Evolutionary conservation across 2,797 vertebrate genomes (phyloP), one percentile per base, ranked within the genome.

Genomic region (Champsocephalus esox): DNA sequence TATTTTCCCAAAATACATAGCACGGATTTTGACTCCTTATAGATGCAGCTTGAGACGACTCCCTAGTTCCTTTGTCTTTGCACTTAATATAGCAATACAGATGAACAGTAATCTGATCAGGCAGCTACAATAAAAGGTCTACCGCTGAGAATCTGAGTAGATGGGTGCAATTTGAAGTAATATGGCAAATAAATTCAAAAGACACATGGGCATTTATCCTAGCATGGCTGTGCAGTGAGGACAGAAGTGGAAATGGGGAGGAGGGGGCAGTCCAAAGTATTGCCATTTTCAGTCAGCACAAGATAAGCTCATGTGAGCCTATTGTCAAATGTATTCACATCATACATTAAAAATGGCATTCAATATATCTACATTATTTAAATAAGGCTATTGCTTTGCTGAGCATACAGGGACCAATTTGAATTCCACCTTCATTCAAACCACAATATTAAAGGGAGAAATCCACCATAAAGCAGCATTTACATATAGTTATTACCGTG

Each of bases 321-420:
- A 38, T 67, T 85, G 75, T 79, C 77, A 80, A 86, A 88, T 80
- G 80, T 77, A 91, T 89, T 87, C 83, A 84, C 72, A 85, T 84
- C 70, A 83, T 87, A 77, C 84, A 91, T 88, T 84, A 88, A 88
- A 84, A 88, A 87, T 84, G 67, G 52, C 75, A 83, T 86, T 89
- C 76, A 73, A 45, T 81, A 73, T 76, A 83, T 74, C 74, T 83
- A 52, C 73, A 84, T 89, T 85, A 88, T 87, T 90, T 80, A 89
- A 87, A 88, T 73, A 13, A 49, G 85, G 75, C 64, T 51, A 59
- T 77, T 75, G 80, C 82, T 81, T 79, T 71, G 51, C 57, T 46
- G 71, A 70, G 73, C 51, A 51, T 57, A 49, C 65, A 78, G 76
- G 60, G 57, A 59, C 65, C 52, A 55, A 46, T 51, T 56, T 69